These are phyloP conservation scores for Chrysemys picta DNA, from an alignment of 2,113 vertebrate genomes.

Conservation along the genomic window DNA sequence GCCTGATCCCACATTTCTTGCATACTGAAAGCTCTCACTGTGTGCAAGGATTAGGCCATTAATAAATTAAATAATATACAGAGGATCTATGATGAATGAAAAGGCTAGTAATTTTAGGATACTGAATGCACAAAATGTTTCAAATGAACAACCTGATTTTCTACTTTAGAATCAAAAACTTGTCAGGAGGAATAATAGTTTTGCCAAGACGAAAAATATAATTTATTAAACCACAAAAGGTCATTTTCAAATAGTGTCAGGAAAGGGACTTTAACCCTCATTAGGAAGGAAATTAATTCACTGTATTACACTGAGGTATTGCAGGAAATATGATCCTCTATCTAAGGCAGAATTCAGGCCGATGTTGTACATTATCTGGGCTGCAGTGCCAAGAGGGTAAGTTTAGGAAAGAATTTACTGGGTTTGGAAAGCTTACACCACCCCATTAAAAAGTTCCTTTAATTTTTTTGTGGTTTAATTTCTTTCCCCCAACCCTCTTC, in stretches of 20 bases:
- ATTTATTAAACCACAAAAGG: constrained; percentile 55
- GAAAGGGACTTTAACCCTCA: background rate
- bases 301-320: background rate
- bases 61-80: background rate
- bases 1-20: background rate
- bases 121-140: constrained; percentile 10
- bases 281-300: constrained; percentile 47
- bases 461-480: background rate
- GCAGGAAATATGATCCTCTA: constrained; percentile 37
- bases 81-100: background rate
- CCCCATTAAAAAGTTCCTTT: background rate
- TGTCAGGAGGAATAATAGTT: constrained; percentile 26
- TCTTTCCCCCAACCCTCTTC: background rate
- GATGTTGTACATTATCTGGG: constrained; percentile 45
- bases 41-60: background rate
- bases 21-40: background rate
- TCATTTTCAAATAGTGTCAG: constrained; percentile 47
- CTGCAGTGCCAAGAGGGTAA: constrained; percentile 11
- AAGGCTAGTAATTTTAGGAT: background rate
- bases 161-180: constrained; percentile 46
- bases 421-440: constrained; percentile 16
- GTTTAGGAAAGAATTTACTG: constrained; percentile 55
- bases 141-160: constrained; percentile 13
- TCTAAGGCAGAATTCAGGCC: constrained; percentile 37
- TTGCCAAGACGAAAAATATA: constrained; percentile 48